Evolutionary conservation across 2,888 invertebrate species (phyloP).

Genomic region (Clivina fossor): DNA sequence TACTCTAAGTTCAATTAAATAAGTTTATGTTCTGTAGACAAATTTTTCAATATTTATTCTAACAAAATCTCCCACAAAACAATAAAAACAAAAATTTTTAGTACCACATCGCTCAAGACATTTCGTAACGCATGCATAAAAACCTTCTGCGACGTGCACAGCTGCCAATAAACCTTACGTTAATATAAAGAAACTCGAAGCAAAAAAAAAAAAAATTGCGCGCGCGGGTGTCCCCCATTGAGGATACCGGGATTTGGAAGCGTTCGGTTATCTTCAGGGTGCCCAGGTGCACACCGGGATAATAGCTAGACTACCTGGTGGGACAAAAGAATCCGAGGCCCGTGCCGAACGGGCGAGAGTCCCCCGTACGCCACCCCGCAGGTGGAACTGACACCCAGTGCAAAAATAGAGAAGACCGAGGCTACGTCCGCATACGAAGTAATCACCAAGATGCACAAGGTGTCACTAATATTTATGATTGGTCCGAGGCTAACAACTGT

Average conservation of each 20-base stretch:
- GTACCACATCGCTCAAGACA: not conserved
- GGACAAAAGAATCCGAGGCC: constrained; percentile 15
- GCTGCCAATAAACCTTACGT: constrained; percentile 10
- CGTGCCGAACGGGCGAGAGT: constrained; percentile 11
- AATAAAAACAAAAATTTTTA: constrained; percentile 2
- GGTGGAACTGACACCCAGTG: not conserved
- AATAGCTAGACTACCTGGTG: constrained; percentile 15
- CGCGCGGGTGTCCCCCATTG: constrained; percentile 22
- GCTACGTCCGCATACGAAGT: too few species aligned
- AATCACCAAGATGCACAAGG: too few species aligned
- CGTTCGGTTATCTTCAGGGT: too few species aligned
- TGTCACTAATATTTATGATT: constrained; percentile 19
- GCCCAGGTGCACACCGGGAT: constrained; percentile 13
- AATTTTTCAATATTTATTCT: not conserved
- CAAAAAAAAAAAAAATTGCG: constrained; percentile 7
- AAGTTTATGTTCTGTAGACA: too few species aligned
- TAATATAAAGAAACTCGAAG: not conserved
- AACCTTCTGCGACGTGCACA: constrained; percentile 10
- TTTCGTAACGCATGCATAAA: constrained; percentile 4
- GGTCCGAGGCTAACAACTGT: not conserved
- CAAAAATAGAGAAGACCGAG: not conserved
- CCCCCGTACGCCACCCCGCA: not conserved
- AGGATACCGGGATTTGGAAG: constrained; percentile 1
- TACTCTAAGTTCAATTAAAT: too few species aligned
- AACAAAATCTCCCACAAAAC: not conserved